phyloP scores from a whole-genome alignment of 2,797 vertebrate species.

The Galago senegalensis region DNA sequence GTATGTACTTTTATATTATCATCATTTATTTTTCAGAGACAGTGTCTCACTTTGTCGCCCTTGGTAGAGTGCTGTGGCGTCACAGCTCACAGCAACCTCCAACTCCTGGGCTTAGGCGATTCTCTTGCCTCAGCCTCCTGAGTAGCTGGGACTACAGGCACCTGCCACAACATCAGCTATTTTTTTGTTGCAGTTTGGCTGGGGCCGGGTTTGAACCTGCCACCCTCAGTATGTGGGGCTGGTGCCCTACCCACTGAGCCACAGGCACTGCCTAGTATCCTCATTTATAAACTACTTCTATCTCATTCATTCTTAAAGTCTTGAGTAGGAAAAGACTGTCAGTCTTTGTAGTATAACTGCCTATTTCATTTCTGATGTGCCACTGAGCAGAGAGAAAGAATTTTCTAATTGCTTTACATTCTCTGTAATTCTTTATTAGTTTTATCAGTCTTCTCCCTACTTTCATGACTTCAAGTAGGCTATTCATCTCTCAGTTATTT shows the following conservation, averaged over 20 bases:
- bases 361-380: neutral
- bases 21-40: neutral
- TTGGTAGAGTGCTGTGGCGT: too few relatives aligned
- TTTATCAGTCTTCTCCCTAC: neutral
- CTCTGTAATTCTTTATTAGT: neutral
- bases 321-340: neutral
- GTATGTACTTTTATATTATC: neutral
- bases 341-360: neutral
- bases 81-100: too few relatives aligned
- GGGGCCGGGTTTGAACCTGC: too few relatives aligned
- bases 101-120: too few relatives aligned
- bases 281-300: neutral
- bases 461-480: neutral
- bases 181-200: too few relatives aligned
- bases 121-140: too few relatives aligned
- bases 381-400: neutral
- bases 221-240: too few relatives aligned
- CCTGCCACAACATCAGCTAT: too few relatives aligned
- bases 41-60: too few relatives aligned
- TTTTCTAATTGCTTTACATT: neutral
- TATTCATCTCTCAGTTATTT: neutral
- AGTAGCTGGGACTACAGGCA: too few relatives aligned
- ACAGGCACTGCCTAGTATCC: neutral
- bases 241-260: too few relatives aligned
- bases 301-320: neutral